Conservation (phyloP, 92 coral and sea anemone genomes). For the Porites cylindrica region DNA sequence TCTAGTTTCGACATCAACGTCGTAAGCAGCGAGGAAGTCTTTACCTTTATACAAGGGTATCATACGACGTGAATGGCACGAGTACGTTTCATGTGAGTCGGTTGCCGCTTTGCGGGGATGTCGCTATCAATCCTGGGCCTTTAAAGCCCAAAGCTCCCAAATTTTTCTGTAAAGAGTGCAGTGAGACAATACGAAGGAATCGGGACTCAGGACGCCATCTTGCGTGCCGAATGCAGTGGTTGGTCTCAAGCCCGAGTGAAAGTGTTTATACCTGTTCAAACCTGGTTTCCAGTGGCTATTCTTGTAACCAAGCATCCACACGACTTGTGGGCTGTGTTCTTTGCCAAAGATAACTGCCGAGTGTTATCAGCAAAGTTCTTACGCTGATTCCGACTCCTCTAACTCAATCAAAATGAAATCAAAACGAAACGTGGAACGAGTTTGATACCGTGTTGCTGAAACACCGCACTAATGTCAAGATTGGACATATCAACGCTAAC, state of each 20-base stretch:
- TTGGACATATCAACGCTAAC: conserved; percentile 37
- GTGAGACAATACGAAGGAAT: too few relatives aligned
- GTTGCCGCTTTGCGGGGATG: conserved; percentile 45
- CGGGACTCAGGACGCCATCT: conserved; percentile 35
- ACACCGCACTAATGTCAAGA: conserved; percentile 18
- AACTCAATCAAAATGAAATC: not conserved
- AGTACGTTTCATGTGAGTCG: conserved; percentile 40
- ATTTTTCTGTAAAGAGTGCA: conserved; percentile 37
- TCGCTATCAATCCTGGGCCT: conserved; percentile 47
- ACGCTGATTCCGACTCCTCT: conserved; percentile 7
- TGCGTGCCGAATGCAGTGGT: conserved; percentile 42
- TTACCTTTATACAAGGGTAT: not conserved
- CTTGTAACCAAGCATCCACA: not conserved
- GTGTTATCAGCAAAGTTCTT: conserved; percentile 10
- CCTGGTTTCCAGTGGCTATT: conserved; percentile 8
- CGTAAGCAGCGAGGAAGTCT: conserved; percentile 2
- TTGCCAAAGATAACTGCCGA: conserved; percentile 24
- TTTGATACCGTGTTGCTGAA: not conserved
- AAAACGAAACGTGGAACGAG: conserved; percentile 1
- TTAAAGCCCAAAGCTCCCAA: conserved; percentile 14
- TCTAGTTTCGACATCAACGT: not conserved
- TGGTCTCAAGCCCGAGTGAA: not conserved
- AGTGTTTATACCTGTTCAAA: conserved; percentile 42
- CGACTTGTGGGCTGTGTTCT: conserved; percentile 29
- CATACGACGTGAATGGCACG: not conserved